Evolutionary conservation across 2,888 invertebrate genomes (phyloP).

Genomic region (Melanchra persicariae): DNA sequence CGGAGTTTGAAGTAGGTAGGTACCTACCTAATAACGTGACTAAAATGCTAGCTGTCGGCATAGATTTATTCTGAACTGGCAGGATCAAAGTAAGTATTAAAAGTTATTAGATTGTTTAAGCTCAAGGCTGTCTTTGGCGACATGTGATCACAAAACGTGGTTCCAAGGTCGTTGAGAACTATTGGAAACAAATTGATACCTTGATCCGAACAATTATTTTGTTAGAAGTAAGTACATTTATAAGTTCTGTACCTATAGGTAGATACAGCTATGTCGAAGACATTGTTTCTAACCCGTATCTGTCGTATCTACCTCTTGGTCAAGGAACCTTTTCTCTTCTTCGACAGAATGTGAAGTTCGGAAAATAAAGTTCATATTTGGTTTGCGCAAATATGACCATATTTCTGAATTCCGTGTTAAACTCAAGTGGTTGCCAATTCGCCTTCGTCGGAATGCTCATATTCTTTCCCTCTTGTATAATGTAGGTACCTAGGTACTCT

Average conservation of each 20-base stretch:
- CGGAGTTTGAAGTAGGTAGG: too few relatives aligned
- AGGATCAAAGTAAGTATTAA: constrained; percentile 24
- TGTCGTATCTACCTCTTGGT: too few relatives aligned
- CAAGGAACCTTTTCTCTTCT: neutral
- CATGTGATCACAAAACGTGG: constrained; percentile 67
- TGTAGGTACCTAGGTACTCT: too few relatives aligned
- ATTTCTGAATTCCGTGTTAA: too few relatives aligned
- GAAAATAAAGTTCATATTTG: too few relatives aligned
- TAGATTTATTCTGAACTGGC: neutral
- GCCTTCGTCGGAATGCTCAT: too few relatives aligned
- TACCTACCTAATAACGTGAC: constrained; percentile 18
- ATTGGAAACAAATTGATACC: constrained; percentile 33
- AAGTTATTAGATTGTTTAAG: constrained; percentile 18
- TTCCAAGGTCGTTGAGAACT: constrained; percentile 23
- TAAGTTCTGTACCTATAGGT: neutral
- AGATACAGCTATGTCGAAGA: neutral
- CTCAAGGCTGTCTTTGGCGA: constrained; percentile 37
- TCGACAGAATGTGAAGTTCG: too few relatives aligned
- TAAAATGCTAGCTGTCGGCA: neutral
- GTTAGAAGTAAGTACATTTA: constrained; percentile 11
- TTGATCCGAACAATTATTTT: constrained; percentile 22
- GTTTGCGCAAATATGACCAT: too few relatives aligned
- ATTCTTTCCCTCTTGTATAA: too few relatives aligned
- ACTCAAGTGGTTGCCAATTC: too few relatives aligned
- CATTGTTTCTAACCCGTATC: neutral